Percentiles rank a stretch among this genome's conserved stretches.
These are phyloP conservation scores for Trididemnum miniatum DNA, from an alignment of 23 tunicate genomes.

Conservation along the genomic window DNA sequence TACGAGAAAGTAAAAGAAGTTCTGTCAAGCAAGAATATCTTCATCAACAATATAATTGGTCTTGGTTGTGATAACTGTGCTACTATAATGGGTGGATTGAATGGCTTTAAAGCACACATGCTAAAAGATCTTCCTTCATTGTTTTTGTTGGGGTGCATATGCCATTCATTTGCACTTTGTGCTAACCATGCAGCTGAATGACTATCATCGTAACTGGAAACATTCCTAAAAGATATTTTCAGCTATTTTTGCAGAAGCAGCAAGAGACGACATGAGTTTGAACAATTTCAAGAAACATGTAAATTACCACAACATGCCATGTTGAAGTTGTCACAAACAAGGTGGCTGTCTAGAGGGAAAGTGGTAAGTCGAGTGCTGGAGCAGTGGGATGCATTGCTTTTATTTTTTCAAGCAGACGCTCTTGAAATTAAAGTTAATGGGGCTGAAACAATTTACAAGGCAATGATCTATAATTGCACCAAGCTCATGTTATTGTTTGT, in stretches of 20 bases:
- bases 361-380: neutral
- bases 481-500: neutral
- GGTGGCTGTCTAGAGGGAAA: neutral
- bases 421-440: neutral
- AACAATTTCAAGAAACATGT: slow-evolving; percentile 1
- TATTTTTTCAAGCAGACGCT: neutral
- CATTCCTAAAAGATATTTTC: neutral
- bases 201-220: slow-evolving; percentile 10
- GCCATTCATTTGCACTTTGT: slow-evolving; percentile 29
- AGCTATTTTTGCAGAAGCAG: slow-evolving; percentile 8
- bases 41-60: slow-evolving; percentile 9
- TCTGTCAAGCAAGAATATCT: neutral
- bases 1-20: neutral
- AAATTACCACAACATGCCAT: neutral
- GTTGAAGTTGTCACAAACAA: neutral
- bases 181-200: slow-evolving; percentile 6
- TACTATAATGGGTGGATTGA: neutral
- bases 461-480: neutral
- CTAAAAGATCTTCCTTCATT: neutral
- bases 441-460: neutral
- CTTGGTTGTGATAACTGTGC: slow-evolving; percentile 17
- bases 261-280: slow-evolving; percentile 7
- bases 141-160: slow-evolving; percentile 13
- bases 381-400: neutral
- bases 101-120: neutral